Evolutionary conservation across 2,888 invertebrate genomes (phyloP).

Genomic region (Amaurobius ferox): DNA sequence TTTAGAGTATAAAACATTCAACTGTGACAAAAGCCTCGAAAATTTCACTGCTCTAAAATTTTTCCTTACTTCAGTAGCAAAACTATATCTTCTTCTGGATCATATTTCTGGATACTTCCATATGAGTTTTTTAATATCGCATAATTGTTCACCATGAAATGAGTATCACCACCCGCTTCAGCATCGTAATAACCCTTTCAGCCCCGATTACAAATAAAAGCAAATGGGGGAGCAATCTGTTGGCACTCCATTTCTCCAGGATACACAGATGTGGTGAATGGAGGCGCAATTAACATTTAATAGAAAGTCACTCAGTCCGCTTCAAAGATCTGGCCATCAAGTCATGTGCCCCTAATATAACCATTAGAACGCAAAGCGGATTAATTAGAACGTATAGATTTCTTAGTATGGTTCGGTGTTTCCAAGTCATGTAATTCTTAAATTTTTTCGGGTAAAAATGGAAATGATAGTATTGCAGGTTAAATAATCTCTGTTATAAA

Average conservation of each 20-base stretch:
- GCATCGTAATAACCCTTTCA: conserved; percentile 64
- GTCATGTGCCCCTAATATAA: conserved; percentile 68
- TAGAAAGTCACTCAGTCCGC: conserved; percentile 40
- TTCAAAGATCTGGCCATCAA: conserved; percentile 69
- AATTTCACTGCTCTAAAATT: no score
- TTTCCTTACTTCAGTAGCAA: no score
- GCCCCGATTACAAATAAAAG: conserved; percentile 62
- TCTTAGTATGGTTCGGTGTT: conserved; percentile 4
- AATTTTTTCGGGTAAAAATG: no score
- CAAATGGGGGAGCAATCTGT: conserved; percentile 70
- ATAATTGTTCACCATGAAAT: not conserved
- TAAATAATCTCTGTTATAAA: no score
- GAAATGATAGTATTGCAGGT: no score
- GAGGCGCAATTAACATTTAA: conserved; percentile 64
- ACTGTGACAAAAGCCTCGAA: no score
- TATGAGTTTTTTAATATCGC: no score
- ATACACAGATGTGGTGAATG: conserved; percentile 69
- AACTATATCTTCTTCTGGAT: no score
- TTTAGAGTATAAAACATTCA: no score
- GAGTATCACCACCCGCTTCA: conserved; percentile 7
- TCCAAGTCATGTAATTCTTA: not conserved
- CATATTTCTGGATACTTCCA: no score
- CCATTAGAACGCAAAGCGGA: conserved; percentile 10
- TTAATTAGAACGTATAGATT: conserved; percentile 18
- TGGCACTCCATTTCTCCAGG: conserved; percentile 46